Evolutionary conservation across 1,140 invertebrate species (phyloP), one percentile per base, ranked within the genome.

Genomic region (Trachymyrmex septentrionalis): DNA sequence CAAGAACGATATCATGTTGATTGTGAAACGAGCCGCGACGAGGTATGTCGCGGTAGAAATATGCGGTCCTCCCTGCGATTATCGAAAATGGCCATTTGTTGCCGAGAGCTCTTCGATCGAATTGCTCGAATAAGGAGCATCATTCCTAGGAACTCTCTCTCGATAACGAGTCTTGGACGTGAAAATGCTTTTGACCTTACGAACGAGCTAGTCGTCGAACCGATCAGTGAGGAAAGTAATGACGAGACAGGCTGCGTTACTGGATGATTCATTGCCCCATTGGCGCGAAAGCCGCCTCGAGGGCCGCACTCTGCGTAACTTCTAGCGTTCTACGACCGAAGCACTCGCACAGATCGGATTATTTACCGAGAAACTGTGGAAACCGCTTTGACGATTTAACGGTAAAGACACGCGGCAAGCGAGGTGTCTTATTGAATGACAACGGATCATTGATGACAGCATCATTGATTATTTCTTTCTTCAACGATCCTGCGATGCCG

Each of bases 231-330:
- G 80, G 90, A 90, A 90, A 92, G 88, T 90, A 92, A 91, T 87
- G 84, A 92, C 87, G 88, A 91, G 86, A 91, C 86, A 88, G 82
- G 86, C 90, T 88, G 86, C 90, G 90, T 92, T 91, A 90, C 90
- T 38, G 78, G 81, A 90, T 88, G 86, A 89, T 92, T 92, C 88
- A 91, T 92, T 92, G 87, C 87, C 48, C 55, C 69, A 57, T 50
- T 57, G 85, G 63, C 57, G 87, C 76, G 71, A 88, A 90, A 48
- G 80, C 71, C 85, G 85, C 71, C 87, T 24, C 24, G 73, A 67
- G 85, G 80, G 21, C 12, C 24, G 61, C 48, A 30, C 55, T 84
- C 85, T 59, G 14, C 73, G 50, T 50, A 48, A 38, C 55, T 55
- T 63, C 0, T n/a, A n/a, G 21, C 21, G 21, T 50, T 38, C 66